Evolutionary conservation across 2,113 vertebrate genomes (phyloP), one percentile per base, ranked within the genome.

Genomic region (Periophthalmodon schlosseri): DNA sequence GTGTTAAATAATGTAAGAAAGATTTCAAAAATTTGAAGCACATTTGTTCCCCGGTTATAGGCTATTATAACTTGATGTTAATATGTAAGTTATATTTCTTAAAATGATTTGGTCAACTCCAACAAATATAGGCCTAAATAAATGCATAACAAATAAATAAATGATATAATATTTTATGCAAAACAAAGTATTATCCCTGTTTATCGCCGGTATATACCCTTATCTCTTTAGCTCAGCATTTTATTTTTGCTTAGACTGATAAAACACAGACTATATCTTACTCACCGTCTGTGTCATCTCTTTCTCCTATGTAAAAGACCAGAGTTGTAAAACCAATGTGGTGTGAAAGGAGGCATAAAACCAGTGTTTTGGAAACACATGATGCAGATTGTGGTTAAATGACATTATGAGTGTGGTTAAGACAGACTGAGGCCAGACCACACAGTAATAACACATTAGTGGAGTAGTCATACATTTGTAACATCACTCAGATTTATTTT

Each of bases 361-460:
- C 34, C 34, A 18, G 7, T 39, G 34, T 39, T 34, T 65, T 65
- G 33, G 63, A 65, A 65, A 65, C 63, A 65, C 34, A 44, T 63
- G 23, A 63, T 63, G 60, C 63, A 44, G 18, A 65, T 65, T 65
- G 63, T 65, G 63, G 63, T 36, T n/a, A 39, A 39, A 65, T 39
- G 34, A 65, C 34, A 65, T 65, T 65, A 65, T 39, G 63, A 65
- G 63, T 24, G 60, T 63, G 60, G 63, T 39, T 65, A 65, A 65
- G 61, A 12, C 34, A 65, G 63, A 65, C 33, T 39, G 34, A 39
- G 63, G 63, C 63, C 34, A 65, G 18, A 39, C 63, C 63, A 65
- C 63, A 65, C 63, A 36, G 63, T 65, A 65, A 65, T 65, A 65
- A 65, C 28, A 34, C 63, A 65, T 65, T 65, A 65, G 63, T 44